Evolutionary conservation across 2,113 vertebrate genomes (phyloP).

Genomic region (Cynoglossus semilaevis): DNA sequence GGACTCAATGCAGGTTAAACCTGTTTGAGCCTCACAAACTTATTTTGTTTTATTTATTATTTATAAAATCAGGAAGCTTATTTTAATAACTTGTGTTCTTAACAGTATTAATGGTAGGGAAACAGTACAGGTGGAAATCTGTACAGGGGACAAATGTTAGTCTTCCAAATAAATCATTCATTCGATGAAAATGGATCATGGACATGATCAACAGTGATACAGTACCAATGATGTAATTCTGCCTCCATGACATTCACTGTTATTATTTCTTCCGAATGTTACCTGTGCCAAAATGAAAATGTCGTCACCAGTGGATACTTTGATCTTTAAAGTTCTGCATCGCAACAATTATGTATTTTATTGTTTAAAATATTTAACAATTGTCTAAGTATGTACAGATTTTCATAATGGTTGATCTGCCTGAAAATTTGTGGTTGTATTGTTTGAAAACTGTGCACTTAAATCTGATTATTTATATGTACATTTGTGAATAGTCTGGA

Average conservation of each 20-base stretch:
- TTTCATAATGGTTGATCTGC: slow-evolving; percentile 27
- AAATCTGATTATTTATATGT: slow-evolving; percentile 67
- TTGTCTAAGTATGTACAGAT: slow-evolving; percentile 29
- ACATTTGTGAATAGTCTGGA: slow-evolving; percentile 62
- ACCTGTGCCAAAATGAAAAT: slow-evolving; percentile 42
- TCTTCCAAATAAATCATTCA: slow-evolving; percentile 34
- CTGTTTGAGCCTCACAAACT: too few species aligned
- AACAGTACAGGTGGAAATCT: neutral
- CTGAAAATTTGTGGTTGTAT: slow-evolving; percentile 41
- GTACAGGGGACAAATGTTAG: neutral
- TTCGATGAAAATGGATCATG: too few species aligned
- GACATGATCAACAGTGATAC: too few species aligned
- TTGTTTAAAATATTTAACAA: slow-evolving; percentile 26
- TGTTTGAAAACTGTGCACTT: slow-evolving; percentile 38
- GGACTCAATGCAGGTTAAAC: too few species aligned
- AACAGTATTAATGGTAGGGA: neutral
- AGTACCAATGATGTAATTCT: slow-evolving; percentile 24
- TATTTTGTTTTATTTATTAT: neutral
- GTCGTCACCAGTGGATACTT: slow-evolving; percentile 26
- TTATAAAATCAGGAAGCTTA: neutral
- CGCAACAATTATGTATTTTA: slow-evolving; percentile 9
- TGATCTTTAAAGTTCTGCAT: slow-evolving; percentile 9
- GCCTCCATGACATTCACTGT: slow-evolving; percentile 30
- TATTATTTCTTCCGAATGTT: slow-evolving; percentile 4
- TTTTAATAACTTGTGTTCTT: too few species aligned